phyloP scores from a whole-genome alignment of 2,888 invertebrate species.

The Nemotelus nigrinus region DNA sequence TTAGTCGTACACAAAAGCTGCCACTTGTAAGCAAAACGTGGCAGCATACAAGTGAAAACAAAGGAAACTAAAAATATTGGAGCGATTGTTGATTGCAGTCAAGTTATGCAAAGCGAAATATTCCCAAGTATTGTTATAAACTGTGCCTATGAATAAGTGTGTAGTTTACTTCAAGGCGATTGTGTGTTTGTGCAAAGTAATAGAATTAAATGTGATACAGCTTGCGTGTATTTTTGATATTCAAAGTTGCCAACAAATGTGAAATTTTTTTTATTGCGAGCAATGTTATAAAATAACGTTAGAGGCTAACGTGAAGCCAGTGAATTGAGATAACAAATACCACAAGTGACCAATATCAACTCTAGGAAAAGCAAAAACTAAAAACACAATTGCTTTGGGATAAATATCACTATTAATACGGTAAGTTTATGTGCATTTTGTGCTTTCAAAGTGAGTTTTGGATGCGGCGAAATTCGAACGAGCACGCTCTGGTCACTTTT shows the following conservation, averaged over 20 bases:
- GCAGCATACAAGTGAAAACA: conserved; percentile 25
- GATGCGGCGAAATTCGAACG: no score
- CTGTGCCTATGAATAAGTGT: neutral
- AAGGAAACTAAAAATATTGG: conserved; percentile 26
- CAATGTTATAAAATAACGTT: no score
- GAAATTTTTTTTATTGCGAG: no score
- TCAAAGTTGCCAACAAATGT: no score
- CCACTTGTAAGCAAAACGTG: neutral
- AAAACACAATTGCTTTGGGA: no score
- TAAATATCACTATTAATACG: no score
- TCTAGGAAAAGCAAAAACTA: neutral
- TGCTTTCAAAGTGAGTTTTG: no score
- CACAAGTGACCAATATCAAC: neutral
- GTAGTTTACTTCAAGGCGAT: conserved; percentile 11
- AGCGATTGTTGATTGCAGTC: conserved; percentile 6
- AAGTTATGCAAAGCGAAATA: neutral
- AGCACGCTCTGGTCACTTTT: no score
- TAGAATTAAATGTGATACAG: conserved; percentile 12
- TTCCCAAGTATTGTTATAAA: no score
- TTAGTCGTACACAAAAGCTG: neutral
- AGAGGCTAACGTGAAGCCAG: neutral
- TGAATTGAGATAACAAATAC: conserved; percentile 1
- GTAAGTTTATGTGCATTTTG: no score
- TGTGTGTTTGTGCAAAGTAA: conserved; percentile 4
- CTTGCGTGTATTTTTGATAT: neutral